Percentiles rank a stretch among this genome's conserved stretches.
Evolutionary conservation across 2,113 vertebrate genomes (phyloP).

Genomic region (Thamnaconus septentrionalis): DNA sequence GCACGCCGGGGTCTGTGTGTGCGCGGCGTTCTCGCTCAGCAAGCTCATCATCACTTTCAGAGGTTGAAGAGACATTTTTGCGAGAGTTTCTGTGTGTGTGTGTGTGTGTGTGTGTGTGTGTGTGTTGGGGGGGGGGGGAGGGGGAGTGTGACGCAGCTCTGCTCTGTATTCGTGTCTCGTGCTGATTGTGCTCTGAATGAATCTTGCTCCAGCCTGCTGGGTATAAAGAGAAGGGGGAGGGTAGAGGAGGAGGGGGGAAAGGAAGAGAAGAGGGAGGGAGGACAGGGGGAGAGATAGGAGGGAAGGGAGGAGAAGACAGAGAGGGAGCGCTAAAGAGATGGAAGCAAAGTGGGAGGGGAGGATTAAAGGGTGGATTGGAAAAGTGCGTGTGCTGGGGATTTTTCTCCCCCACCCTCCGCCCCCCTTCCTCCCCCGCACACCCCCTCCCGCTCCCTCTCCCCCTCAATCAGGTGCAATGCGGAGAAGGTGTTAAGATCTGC

Average conservation of each 20-base stretch:
- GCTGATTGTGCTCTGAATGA: constrained; percentile 71
- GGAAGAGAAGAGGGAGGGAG: constrained; percentile 6
- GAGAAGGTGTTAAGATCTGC: constrained; percentile 72
- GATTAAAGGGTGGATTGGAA: constrained; percentile 71
- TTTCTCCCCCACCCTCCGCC: constrained; percentile 4
- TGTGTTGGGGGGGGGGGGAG: constrained; percentile 11
- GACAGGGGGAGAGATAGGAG: constrained; percentile 27
- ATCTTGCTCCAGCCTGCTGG: constrained; percentile 56
- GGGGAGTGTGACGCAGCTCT: constrained; percentile 47
- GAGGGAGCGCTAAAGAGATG: constrained; percentile 40
- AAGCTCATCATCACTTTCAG: background rate
- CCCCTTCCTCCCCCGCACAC: too few species aligned
- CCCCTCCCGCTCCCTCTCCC: background rate
- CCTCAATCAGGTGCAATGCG: constrained; percentile 72
- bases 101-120: constrained; percentile 14
- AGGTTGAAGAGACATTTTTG: too few species aligned
- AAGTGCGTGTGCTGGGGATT: constrained; percentile 65
- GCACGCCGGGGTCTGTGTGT: background rate
- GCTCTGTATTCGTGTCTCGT: constrained; percentile 70
- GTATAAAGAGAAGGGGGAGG: constrained; percentile 10
- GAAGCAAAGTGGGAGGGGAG: constrained; percentile 57
- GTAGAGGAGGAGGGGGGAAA: constrained; percentile 5
- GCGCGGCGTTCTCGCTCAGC: too few species aligned
- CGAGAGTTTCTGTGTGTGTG: constrained; percentile 8
- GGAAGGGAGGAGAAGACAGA: constrained; percentile 26